These are phyloP conservation scores for Myripristis murdjan DNA, from an alignment of 2,797 vertebrate genomes.

Conservation along the genomic window DNA sequence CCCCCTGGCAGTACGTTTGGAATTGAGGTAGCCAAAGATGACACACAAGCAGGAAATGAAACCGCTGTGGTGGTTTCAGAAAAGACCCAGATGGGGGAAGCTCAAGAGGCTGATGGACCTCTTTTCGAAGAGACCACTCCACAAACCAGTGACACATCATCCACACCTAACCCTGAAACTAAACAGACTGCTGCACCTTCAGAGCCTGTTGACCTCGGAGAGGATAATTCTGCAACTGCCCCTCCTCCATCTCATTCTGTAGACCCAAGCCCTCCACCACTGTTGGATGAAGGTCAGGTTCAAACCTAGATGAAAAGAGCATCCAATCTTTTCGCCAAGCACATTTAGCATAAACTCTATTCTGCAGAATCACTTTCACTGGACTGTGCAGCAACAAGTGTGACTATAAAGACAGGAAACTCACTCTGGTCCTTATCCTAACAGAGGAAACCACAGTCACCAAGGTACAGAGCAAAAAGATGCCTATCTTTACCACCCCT, in stretches of 20 bases:
- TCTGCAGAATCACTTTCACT: slow-evolving; percentile 26
- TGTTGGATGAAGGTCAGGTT: neutral
- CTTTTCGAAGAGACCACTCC: neutral
- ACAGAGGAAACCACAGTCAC: neutral
- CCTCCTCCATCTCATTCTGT: neutral
- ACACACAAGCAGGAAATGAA: slow-evolving; percentile 34
- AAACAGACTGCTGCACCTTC: neutral
- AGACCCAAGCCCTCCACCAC: neutral
- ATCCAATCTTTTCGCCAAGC: neutral
- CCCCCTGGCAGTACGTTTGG: slow-evolving; percentile 42
- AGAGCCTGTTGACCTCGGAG: neutral
- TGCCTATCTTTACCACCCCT: neutral
- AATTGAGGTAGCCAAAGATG: slow-evolving; percentile 3
- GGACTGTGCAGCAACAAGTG: neutral
- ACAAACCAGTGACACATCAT: neutral
- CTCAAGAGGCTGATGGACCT: slow-evolving; percentile 6
- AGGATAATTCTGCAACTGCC: neutral
- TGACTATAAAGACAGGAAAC: slow-evolving; percentile 22
- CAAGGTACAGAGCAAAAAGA: slow-evolving; percentile 1
- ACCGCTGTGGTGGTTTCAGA: slow-evolving; percentile 8
- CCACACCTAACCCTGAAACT: neutral
- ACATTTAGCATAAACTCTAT: neutral
- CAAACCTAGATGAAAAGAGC: slow-evolving; percentile 6
- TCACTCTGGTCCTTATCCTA: neutral
- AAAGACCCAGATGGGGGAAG: slow-evolving; percentile 1